Evolutionary conservation across 2,888 invertebrate species (phyloP), one percentile per base, ranked within the genome.

Genomic region (Epicampocera succincta): DNA sequence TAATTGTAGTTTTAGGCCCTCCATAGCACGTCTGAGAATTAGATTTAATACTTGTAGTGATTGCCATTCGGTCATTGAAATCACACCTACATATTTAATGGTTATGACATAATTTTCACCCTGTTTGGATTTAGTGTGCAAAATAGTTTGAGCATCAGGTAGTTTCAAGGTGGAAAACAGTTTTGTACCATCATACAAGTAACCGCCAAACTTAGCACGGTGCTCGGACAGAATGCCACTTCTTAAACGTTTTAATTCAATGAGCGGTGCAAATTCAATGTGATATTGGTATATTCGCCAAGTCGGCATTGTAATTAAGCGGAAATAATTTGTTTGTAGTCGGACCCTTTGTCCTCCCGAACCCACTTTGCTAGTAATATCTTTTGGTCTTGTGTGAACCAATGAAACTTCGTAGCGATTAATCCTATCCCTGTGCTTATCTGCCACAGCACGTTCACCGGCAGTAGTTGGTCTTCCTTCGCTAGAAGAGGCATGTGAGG

Each of bases 41-140:
- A 96, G 93, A 86, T 97, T 97, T 83, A 96, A 95, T 0, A 97
- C 92, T 86, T 96, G 96, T 0, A 96, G 88, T 82, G 95, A 95
- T 42, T 94, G 93, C 65, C 93, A 93, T 84, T 96, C 95, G 0
- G 94, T 94, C 29, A 93, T 92, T 0, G 91, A 91, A 4, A 96
- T 92, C 50, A 94, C 93, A 1, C 94, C 93, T 0, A 94, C 94
- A 9, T 93, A 89, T 90, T 93, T 93, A 0, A 94, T 91, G 0
- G 93, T 91, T 0, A 96, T 93, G 1, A 92, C 88, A 0, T 92
- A 91, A 2, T 86, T 77, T 0, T 92, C 92, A 63, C 93, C 94
- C 0, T 90, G 90, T 60, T 88, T 91, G 0, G 94, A 91, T 25
- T 91, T 92, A 0, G 94, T 94, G 61, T 93, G 92, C 0, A 95